Percentiles rank a stretch among this genome's conserved stretches.
phyloP scores from a whole-genome alignment of 2,888 invertebrate genomes.

The Rhorus exstirpatorius region DNA sequence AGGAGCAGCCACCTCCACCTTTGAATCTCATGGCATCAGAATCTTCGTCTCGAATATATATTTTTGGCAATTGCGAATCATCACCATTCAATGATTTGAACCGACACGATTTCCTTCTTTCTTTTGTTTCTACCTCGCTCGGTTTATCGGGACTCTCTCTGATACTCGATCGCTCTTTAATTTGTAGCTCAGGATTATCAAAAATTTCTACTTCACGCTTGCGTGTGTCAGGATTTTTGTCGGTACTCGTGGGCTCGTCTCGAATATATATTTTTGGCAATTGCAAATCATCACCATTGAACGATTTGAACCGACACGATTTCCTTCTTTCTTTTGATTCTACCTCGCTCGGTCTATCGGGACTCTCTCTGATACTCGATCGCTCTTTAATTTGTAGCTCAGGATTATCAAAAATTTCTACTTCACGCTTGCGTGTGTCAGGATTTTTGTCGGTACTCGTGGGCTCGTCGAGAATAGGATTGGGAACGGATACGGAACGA shows the following conservation, averaged over 20 bases:
- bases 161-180: neutral
- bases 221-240: constrained; percentile 21
- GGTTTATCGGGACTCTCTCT: neutral
- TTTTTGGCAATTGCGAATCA: neutral
- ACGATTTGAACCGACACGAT: constrained; percentile 1
- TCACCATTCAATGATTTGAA: constrained; percentile 15
- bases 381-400: constrained; percentile 7
- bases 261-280: constrained; percentile 7
- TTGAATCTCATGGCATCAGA: constrained; percentile 26
- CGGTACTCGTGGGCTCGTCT: constrained; percentile 19
- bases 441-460: constrained; percentile 25
- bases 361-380: neutral
- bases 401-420: no score
- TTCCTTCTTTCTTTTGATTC: constrained; percentile 17
- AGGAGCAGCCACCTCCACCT: constrained; percentile 27
- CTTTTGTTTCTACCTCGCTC: constrained; percentile 1
- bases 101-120: constrained; percentile 5
- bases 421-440: no score
- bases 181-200: constrained; percentile 8
- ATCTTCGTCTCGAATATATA: constrained; percentile 21
- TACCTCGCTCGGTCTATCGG: neutral
- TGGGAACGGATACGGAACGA: constrained; percentile 46
- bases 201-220: no score
- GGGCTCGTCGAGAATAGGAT: neutral
- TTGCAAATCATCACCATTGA: neutral